These are phyloP conservation scores for Platysteira castanea DNA, from an alignment of 2,113 vertebrate species.

Conservation along the genomic window DNA sequence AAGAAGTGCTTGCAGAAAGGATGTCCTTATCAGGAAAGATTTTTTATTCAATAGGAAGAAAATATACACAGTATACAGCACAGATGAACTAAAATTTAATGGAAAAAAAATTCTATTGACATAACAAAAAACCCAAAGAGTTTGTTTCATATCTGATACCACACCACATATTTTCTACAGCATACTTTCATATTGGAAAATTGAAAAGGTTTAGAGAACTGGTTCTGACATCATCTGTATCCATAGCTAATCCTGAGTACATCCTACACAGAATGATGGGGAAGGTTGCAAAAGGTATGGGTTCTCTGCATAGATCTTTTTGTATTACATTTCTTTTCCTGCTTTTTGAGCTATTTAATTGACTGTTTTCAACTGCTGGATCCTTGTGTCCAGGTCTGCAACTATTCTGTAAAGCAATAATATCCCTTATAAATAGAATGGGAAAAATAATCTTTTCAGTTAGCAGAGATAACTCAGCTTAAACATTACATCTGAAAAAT, in stretches of 20 bases:
- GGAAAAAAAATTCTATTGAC: neutral
- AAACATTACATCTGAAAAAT: neutral
- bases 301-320: neutral
- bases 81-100: neutral
- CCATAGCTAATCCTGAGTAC: neutral
- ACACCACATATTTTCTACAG: neutral
- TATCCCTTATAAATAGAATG: neutral
- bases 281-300: neutral
- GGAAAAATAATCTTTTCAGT: neutral
- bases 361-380: neutral
- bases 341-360: neutral
- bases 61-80: neutral
- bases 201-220: neutral
- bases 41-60: neutral
- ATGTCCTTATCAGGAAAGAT: neutral
- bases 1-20: neutral
- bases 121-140: neutral
- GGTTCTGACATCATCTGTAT: neutral
- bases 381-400: neutral
- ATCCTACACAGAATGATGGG: neutral
- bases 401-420: neutral
- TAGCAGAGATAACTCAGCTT: neutral
- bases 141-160: neutral
- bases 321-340: neutral
- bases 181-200: neutral